Conservation (phyloP, 2,797 vertebrate genomes). For the Heterohyrax brucei region DNA sequence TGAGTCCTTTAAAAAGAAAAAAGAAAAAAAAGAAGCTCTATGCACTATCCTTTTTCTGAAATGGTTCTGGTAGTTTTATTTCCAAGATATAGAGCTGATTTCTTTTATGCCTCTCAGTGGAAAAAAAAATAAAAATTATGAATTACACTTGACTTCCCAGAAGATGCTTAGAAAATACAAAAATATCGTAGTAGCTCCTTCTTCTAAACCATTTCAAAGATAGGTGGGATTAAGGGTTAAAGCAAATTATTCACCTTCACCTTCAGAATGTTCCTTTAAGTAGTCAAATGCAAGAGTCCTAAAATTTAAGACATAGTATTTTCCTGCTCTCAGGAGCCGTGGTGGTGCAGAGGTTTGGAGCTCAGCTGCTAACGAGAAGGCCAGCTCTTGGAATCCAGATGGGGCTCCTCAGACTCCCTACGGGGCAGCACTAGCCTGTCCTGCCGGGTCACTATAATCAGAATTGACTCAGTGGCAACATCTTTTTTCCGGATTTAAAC, state of each 20-base stretch:
- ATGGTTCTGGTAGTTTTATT: slow-evolving; percentile 23
- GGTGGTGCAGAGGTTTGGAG: no score
- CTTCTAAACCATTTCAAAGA: slow-evolving; percentile 1
- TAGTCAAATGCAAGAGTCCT: neutral
- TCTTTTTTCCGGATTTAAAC: neutral
- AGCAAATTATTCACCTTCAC: slow-evolving; percentile 13
- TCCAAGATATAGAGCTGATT: slow-evolving; percentile 38
- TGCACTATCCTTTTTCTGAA: neutral
- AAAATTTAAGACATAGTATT: neutral
- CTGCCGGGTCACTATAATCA: no score
- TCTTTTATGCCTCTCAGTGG: neutral
- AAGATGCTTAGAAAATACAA: neutral
- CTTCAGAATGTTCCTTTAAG: slow-evolving; percentile 23
- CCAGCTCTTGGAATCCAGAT: no score
- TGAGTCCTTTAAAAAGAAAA: no score
- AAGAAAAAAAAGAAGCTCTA: no score
- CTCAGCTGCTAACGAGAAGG: no score
- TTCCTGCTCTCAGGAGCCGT: neutral
- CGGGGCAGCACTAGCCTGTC: no score
- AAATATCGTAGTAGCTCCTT: neutral
- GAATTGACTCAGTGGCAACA: no score
- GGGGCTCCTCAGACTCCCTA: no score
- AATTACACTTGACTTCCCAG: neutral
- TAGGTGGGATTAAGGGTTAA: slow-evolving; percentile 26
- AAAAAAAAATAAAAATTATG: slow-evolving; percentile 13